Base-by-base conservation (phyloP, 2,113 vertebrate genomes). In the Phainopepla nitens region DNA sequence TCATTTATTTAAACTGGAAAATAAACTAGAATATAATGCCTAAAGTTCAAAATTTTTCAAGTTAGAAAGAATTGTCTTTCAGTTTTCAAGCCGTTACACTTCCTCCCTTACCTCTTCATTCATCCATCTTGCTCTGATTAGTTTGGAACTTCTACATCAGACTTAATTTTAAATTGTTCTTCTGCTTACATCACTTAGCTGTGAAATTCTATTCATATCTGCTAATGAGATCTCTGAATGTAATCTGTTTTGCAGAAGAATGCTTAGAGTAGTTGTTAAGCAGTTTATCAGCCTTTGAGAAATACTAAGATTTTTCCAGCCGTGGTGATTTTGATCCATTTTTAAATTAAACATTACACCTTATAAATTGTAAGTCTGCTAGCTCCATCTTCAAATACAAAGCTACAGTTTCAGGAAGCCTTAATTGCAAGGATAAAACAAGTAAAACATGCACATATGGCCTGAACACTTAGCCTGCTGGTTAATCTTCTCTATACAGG, bases 401-500 rank as follows among this genome's bases (percentile, higher is more conserved):
- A 91, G 73, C 35, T 82, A 45, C 28, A 87, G 35, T 94, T 94
- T 86, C 27, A 91, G 53, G 62, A 82, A 95, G 71, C 51, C 35
- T 73, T 85, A 92, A 87, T 81, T 90, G 33, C 82, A 31, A 87
- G 71, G 17, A 47, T 95, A 69, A 80, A 87, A 35, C 29, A 39
- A 76, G 45, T 78, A 64, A 93, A 92, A 81, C 44, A 36, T 57
- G 58, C 60, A 29, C 75, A 87, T 90, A 68, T 87, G 70, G 84
- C 65, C 68, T 57, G 60, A 89, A 82, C 39, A 23, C 61, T 94
- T 94, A 87, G 42, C 78, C 88, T 87, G 61, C 60, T 83, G 57
- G 88, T 95, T 95, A 94, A 95, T 97, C 95, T 91, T 89, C 60
- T 45, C 69, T 86, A 42, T 77, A 83, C 70, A 78, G 71, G 23